phyloP scores from a whole-genome alignment of 2,888 invertebrate species.

The Hartigia nigra region DNA sequence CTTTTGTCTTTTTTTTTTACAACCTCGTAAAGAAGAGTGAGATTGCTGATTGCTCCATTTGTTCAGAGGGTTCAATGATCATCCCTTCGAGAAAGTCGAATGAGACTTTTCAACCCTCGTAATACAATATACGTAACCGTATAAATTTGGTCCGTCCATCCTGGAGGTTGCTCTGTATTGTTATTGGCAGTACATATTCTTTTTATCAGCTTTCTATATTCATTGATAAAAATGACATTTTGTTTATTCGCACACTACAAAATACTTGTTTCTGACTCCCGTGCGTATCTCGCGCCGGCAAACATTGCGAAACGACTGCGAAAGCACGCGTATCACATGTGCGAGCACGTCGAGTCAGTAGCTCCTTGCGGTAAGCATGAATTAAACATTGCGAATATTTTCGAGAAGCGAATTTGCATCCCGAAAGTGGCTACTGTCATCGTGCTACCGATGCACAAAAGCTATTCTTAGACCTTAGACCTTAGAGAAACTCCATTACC shows the following conservation, averaged over 20 bases:
- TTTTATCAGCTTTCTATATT: background rate
- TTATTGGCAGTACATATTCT: background rate
- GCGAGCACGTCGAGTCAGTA: background rate
- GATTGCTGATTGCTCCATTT: constrained; percentile 45
- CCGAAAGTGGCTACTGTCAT: constrained; percentile 40
- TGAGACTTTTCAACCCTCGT: background rate
- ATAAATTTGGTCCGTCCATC: background rate
- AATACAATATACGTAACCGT: background rate
- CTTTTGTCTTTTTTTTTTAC: constrained; percentile 49
- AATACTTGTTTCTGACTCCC: background rate
- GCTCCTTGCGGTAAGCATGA: constrained; percentile 32
- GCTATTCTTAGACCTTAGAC: constrained; percentile 38
- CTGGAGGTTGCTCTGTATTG: background rate
- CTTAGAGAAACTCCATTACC: background rate
- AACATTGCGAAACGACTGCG: constrained; percentile 47
- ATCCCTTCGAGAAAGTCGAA: constrained; percentile 21
- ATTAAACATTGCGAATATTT: constrained; percentile 51
- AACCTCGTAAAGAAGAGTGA: constrained; percentile 19
- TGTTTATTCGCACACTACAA: background rate
- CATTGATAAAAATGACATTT: background rate
- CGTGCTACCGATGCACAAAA: constrained; percentile 22
- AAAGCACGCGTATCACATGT: constrained; percentile 44
- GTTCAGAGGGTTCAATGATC: constrained; percentile 46
- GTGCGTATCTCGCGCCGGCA: constrained; percentile 26
- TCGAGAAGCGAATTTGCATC: constrained; percentile 52